Base-by-base conservation (phyloP, 37 sponge, comb jelly and placozoan genomes). In the Halisarca cf. caerulea region DNA sequence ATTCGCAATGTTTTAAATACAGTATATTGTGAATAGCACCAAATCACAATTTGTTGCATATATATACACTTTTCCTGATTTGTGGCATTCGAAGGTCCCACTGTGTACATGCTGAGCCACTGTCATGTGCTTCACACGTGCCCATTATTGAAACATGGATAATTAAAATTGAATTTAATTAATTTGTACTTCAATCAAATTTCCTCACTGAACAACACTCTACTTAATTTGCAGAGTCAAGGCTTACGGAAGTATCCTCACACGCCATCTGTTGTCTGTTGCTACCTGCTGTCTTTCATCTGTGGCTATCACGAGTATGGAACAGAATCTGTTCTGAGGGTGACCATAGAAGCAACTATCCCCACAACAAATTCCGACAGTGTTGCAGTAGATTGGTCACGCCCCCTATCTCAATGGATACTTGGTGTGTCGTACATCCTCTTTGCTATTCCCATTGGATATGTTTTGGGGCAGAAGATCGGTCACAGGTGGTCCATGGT, bases 231-330 rank as follows among this genome's bases (percentile, higher is more conserved):
- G 4, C 35, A 68, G 69, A 27, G 69, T 1, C 35, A 3, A 0
- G 4, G 15, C 14, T 28, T 17, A 17, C n/a, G 69, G 33, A 6
- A 68, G 33, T n/a, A 1, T 30, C 69, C 69, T 1, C 69, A 27
- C 34, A 32, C 69, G 1, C 34, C 35, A 34, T 28, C 69, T 27
- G 11, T 68, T 17, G 1, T 32, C 35, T 68, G 69, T 34, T 68
- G 69, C 69, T 68, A 68, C 4, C 35, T 68, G 34, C 35, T 34
- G 35, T 4, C 35, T 3, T 68, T 68, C 34, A 34, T 68, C 17
- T 28, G 35, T 68, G 69, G 69, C 2, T 68, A 34, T 68, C 69
- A 68, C 17, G 35, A 68, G 34, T 27, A 68, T 68, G 69, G 69
- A 4, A 34, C 35, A 3, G 15, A 28, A 27, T 34, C 69, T 1